Percentiles rank a stretch among this genome's conserved stretches.
phyloP scores from a whole-genome alignment of 2,797 vertebrate species.

The Eleutherodactylus coqui region DNA sequence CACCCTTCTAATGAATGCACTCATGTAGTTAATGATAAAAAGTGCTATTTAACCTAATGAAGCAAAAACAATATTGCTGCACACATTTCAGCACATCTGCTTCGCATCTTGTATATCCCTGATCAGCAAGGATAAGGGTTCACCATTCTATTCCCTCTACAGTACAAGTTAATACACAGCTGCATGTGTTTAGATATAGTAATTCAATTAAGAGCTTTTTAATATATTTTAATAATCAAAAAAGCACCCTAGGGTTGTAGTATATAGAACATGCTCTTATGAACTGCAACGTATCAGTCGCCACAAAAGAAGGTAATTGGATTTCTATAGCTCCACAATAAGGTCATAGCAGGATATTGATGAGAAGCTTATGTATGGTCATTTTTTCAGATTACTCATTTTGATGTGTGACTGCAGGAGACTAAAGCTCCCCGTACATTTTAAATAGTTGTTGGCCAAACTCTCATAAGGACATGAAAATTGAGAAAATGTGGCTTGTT shows the following conservation, averaged over 20 bases:
- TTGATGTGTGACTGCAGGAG: background rate
- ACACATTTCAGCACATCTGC: slow-evolving; percentile 23
- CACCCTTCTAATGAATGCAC: background rate
- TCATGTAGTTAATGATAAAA: background rate
- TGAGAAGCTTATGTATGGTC: background rate
- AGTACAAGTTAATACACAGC: slow-evolving; percentile 6
- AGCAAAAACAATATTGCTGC: slow-evolving; percentile 15
- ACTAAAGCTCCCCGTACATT: too few relatives aligned
- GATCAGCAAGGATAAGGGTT: background rate
- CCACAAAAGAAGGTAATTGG: background rate
- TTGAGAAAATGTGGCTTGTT: too few relatives aligned
- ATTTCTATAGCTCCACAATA: background rate
- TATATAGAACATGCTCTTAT: background rate
- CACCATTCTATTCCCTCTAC: background rate
- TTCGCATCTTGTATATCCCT: background rate
- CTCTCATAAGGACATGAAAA: too few relatives aligned
- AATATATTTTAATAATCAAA: background rate
- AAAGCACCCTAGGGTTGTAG: background rate
- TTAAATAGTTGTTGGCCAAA: too few relatives aligned
- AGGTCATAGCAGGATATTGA: background rate
- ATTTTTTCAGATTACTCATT: background rate
- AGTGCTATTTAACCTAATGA: slow-evolving; percentile 19
- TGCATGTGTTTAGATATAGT: background rate
- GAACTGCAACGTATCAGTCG: background rate
- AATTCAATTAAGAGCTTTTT: background rate